These are phyloP conservation scores for Eutrigla gurnardus DNA, from an alignment of 2,797 vertebrate genomes.

Conservation along the genomic window DNA sequence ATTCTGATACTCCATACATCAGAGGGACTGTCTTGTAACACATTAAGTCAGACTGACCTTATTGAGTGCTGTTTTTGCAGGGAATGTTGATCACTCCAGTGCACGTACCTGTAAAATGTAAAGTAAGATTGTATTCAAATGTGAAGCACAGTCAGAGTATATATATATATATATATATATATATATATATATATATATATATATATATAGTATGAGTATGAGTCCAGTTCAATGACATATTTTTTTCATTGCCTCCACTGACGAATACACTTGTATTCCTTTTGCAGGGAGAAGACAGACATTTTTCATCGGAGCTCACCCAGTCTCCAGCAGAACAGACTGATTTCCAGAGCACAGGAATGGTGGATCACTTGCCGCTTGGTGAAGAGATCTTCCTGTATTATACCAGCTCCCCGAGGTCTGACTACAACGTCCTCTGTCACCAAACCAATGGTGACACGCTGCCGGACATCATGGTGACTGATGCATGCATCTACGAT, in stretches of 20 bases:
- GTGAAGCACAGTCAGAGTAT: not conserved
- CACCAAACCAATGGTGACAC: conserved; percentile 77
- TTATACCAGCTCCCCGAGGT: conserved; percentile 65
- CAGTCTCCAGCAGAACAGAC: conserved; percentile 29
- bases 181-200: too few species aligned
- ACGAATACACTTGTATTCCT: conserved; percentile 37
- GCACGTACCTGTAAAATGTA: not conserved
- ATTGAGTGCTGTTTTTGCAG: not conserved
- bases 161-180: too few species aligned
- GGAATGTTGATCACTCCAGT: not conserved
- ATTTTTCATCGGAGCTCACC: conserved; percentile 29
- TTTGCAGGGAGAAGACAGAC: conserved; percentile 59
- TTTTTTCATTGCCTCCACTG: conserved; percentile 1
- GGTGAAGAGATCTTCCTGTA: conserved; percentile 92
- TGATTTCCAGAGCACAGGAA: conserved; percentile 76
- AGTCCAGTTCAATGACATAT: not conserved
- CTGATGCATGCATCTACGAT: conserved; percentile 86
- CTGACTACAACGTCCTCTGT: conserved; percentile 66
- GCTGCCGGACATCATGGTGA: conserved; percentile 86
- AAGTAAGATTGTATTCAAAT: not conserved
- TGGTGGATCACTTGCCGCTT: conserved; percentile 97
- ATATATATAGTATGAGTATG: too few species aligned
- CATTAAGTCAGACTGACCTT: conserved; percentile 43
- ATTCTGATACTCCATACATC: conserved; percentile 7
- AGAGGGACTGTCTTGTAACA: conserved; percentile 21